A percentile compares a stretch with the other conserved stretches of the same genome.
Conservation (phyloP, 2,113 vertebrate species). For the Hiodon tergisus region DNA sequence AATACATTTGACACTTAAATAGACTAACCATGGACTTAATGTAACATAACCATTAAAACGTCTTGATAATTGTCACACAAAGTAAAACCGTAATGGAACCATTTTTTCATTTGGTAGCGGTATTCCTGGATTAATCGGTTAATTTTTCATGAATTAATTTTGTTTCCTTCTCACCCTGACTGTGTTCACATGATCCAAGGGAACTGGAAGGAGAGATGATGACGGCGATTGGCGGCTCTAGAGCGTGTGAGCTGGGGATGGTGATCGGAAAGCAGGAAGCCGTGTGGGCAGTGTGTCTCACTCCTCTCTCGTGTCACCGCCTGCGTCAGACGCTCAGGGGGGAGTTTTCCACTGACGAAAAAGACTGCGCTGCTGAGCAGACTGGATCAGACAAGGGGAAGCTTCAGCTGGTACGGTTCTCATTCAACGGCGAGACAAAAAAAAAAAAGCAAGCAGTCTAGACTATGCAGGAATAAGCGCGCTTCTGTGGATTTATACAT, state of each 20-base stretch:
- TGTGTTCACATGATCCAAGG: background rate
- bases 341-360: slow-evolving; percentile 75
- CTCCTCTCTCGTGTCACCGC: slow-evolving; percentile 25
- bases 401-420: slow-evolving; percentile 22
- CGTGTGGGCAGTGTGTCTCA: slow-evolving; percentile 7
- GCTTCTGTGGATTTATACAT: background rate
- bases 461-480: slow-evolving; percentile 24
- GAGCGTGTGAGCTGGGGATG: slow-evolving; percentile 7
- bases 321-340: slow-evolving; percentile 40
- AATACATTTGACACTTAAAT: too few species aligned
- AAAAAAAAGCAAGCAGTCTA: slow-evolving; percentile 5
- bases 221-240: slow-evolving; percentile 10
- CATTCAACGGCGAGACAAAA: background rate
- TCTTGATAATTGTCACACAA: too few species aligned
- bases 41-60: too few species aligned
- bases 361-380: slow-evolving; percentile 46
- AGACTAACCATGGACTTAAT: too few species aligned
- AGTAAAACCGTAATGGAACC: too few species aligned
- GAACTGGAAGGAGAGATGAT: background rate
- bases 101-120: too few species aligned
- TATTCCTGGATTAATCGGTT: too few species aligned
- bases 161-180: background rate
- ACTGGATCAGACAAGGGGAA: slow-evolving; percentile 27
- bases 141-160: background rate
- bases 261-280: slow-evolving; percentile 18